These are phyloP conservation scores for Spheniscus humboldti DNA, from an alignment of 2,797 vertebrate genomes.

Conservation along the genomic window DNA sequence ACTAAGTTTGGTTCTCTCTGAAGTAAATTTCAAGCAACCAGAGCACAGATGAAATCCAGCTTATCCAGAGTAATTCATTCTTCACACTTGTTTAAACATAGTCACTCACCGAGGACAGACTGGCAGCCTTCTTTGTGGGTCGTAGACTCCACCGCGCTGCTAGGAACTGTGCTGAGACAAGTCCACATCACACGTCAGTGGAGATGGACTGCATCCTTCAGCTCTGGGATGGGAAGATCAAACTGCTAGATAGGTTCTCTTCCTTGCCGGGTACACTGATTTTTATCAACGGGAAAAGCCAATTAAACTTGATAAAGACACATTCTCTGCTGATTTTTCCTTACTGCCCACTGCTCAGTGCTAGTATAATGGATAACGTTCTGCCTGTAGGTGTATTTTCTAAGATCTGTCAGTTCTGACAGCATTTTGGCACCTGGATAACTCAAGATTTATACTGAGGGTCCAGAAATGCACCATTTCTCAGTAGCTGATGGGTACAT, in stretches of 20 bases:
- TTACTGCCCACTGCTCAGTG: conserved; percentile 68
- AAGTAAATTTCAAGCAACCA: neutral
- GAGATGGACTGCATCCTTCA: conserved; percentile 57
- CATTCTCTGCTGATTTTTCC: conserved; percentile 58
- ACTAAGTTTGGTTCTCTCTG: neutral
- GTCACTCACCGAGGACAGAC: conserved; percentile 25
- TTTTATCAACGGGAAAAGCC: conserved; percentile 64
- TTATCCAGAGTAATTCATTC: conserved; percentile 30
- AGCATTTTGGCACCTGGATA: conserved; percentile 72
- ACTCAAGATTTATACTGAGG: conserved; percentile 72
- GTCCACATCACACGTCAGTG: neutral
- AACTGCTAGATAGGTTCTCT: conserved; percentile 33
- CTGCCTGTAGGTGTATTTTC: conserved; percentile 72
- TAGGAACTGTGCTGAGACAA: conserved; percentile 5
- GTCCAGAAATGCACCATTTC: conserved; percentile 67
- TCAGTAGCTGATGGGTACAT: conserved; percentile 70
- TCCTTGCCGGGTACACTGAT: conserved; percentile 9
- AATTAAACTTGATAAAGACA: conserved; percentile 73
- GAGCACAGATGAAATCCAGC: conserved; percentile 6
- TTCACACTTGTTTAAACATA: conserved; percentile 30
- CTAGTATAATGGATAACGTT: conserved; percentile 71
- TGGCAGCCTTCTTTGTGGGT: conserved; percentile 1
- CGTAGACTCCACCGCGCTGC: neutral
- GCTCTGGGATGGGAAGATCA: conserved; percentile 57
- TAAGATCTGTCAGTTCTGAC: conserved; percentile 74